Conservation (phyloP, 2,888 invertebrate genomes). For the Microplitis manilae region DNA sequence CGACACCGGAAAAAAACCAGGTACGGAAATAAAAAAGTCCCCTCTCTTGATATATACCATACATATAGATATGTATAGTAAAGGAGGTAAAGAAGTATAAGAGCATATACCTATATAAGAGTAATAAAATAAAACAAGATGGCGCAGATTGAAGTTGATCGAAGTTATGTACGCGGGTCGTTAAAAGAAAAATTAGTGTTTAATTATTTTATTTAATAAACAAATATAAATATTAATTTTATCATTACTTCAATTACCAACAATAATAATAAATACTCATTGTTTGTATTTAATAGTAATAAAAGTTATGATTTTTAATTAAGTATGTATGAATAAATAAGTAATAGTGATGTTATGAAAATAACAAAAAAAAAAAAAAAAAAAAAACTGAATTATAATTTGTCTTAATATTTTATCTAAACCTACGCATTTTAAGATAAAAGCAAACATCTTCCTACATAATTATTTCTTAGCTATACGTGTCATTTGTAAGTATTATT, state of each 20-base stretch:
- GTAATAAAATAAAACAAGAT: not conserved
- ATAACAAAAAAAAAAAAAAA: not conserved
- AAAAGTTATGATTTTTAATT: not conserved
- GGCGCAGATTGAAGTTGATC: not conserved
- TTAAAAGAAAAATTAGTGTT: not conserved
- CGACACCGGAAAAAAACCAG: constrained; percentile 54
- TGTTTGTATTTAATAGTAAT: not conserved
- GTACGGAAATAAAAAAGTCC: not conserved
- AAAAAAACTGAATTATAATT: not conserved
- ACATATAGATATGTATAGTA: too few relatives aligned
- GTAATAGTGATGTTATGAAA: not conserved
- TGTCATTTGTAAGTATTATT: not conserved
- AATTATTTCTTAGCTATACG: not conserved
- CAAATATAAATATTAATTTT: not conserved
- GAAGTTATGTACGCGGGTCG: not conserved
- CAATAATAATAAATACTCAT: not conserved
- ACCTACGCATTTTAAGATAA: not conserved
- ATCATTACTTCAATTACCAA: not conserved
- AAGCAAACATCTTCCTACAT: not conserved
- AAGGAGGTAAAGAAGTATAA: too few relatives aligned
- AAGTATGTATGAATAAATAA: not conserved
- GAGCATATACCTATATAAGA: too few relatives aligned
- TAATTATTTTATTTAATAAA: not conserved
- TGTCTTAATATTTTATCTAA: not conserved
- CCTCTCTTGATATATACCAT: not conserved